Conservation (phyloP, 2,888 invertebrate species). For the Drosophila ezoana region DNA sequence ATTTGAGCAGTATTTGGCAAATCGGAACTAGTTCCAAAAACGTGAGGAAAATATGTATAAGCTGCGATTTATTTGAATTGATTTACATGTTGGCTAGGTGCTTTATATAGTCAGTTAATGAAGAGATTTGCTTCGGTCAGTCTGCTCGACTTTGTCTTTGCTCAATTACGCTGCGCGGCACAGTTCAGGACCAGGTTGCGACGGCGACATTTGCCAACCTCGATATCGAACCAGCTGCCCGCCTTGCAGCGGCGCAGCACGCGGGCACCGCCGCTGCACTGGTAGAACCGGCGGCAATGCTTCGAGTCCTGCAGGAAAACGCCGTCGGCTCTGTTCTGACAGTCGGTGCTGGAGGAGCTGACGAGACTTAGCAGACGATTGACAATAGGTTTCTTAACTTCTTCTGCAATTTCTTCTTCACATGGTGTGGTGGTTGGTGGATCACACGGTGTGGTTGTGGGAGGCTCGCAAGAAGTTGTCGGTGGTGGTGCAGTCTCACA, state of each 20-base stretch:
- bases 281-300: constrained; percentile 61
- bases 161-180: constrained; percentile 55
- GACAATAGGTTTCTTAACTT: constrained; percentile 1
- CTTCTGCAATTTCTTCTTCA: background rate
- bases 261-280: constrained; percentile 46
- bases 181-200: constrained; percentile 55
- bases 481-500: constrained; percentile 27
- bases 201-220: constrained; percentile 44
- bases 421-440: constrained; percentile 6
- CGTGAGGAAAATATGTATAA: constrained; percentile 5
- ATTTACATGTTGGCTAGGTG: constrained; percentile 9
- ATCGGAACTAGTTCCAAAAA: background rate
- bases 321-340: constrained; percentile 44
- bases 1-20: no score
- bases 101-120: background rate
- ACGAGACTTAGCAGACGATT: constrained; percentile 5
- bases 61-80: constrained; percentile 16
- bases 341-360: constrained; percentile 38
- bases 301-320: constrained; percentile 46
- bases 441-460: constrained; percentile 15
- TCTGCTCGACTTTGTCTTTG: background rate
- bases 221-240: constrained; percentile 60
- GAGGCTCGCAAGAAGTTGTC: constrained; percentile 9
- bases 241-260: constrained; percentile 37
- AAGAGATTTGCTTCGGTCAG: background rate